Base-by-base conservation (phyloP, 2,888 invertebrate genomes). In the Drosophila koepferae region DNA sequence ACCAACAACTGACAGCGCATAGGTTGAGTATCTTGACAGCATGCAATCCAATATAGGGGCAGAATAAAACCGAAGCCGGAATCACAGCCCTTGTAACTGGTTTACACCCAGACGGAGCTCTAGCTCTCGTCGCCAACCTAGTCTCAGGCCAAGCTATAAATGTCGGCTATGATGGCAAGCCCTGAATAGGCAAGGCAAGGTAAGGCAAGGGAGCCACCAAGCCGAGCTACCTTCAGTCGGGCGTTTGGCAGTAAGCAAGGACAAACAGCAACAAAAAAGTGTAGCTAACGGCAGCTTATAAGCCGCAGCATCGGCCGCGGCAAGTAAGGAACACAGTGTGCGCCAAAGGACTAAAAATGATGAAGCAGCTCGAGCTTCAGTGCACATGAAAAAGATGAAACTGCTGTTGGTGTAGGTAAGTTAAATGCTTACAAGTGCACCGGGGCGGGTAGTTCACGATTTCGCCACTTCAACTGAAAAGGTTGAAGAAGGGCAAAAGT, bases 381-480 rank as follows among this genome's bases (percentile, higher is more conserved):
- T 81, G 85, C 85, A 87, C 88, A 74, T 85, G 70, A 85, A 81
- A 84, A 83, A 84, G 86, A 86, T 89, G 81, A 89, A 75, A 76
- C 66, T 81, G 83, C 78, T 81, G 49, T 56, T 48, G 70, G 71
- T 82, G 69, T 67, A 54, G 77, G 54, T 75, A 76, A 63, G 71
- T 66, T 77, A 77, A 80, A 77, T 77, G 76, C 75, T 74, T 44
- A 66, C 80, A 74, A 80, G 80, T 79, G 80, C 70, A 66, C 34
- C 53, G 12, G 71, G 18, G 49, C 36, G 41, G 31, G 60, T 36
- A 54, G 72, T 64, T 76, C 80, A 72, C 77, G 67, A 71, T 72
- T 80, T 72, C 73, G 64, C 66, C 66, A 81, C 79, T 77, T 81
- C 63, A 73, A 63, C 77, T 70, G 64, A 77, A 80, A 73, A 76